These are phyloP conservation scores for Anadara kagoshimensis DNA, from an alignment of 1,140 invertebrate species.

Conservation along the genomic window DNA sequence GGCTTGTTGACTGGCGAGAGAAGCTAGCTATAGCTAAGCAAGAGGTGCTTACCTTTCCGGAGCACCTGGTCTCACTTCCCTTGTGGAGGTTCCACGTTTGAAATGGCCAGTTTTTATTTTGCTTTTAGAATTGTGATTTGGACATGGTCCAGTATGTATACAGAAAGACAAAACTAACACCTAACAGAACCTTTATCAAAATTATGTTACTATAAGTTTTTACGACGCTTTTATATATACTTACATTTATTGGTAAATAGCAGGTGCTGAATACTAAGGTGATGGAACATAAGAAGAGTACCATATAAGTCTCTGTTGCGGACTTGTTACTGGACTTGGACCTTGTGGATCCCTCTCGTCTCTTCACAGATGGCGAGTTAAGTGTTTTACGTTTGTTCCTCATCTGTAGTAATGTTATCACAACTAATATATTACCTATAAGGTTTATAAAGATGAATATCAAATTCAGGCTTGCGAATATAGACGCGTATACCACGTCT, in stretches of 20 bases:
- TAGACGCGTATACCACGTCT: conserved; percentile 63
- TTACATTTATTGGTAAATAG: conserved; percentile 74
- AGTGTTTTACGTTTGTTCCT: conserved; percentile 48
- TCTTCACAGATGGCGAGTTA: conserved; percentile 50
- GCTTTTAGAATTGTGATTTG: too few species aligned
- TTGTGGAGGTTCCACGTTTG: too few species aligned
- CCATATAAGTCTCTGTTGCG: conserved; percentile 74
- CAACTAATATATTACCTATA: conserved; percentile 65
- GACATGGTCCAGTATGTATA: too few species aligned
- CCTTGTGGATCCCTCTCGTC: conserved; percentile 34
- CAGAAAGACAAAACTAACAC: too few species aligned
- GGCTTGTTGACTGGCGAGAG: not conserved
- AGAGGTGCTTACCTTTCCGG: too few species aligned
- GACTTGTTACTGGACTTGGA: conserved; percentile 49
- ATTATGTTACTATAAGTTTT: not conserved
- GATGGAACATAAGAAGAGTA: conserved; percentile 73
- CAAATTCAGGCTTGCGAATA: conserved; percentile 67
- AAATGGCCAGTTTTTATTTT: too few species aligned
- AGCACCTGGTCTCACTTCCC: too few species aligned
- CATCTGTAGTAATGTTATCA: conserved; percentile 66
- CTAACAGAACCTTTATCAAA: too few species aligned
- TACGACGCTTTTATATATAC: conserved; percentile 28
- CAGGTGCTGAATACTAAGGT: conserved; percentile 72
- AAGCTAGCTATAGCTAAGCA: too few species aligned
- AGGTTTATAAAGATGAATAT: conserved; percentile 64